Evolutionary conservation across 2,113 vertebrate genomes (phyloP), one percentile per base, ranked within the genome.

Genomic region (Nymphicus hollandicus): DNA sequence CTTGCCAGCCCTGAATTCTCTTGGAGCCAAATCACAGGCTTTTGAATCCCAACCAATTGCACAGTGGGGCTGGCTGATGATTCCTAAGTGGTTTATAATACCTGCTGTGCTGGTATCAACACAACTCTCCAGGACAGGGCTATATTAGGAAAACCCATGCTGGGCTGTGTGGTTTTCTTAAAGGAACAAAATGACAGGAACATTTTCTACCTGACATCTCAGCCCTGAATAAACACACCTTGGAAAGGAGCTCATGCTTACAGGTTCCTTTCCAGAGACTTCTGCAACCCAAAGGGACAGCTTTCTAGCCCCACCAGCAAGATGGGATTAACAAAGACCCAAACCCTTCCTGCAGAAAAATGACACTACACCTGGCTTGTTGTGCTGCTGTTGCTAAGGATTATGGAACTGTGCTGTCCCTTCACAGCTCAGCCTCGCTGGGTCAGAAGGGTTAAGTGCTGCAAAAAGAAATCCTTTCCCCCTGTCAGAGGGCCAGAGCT

Each of bases 61-160:
- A 86, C 91, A 94, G n/a, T 76, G 35, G 84, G 72, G 69, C 72
- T 95, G 90, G 79, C 63, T 91, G 92, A 85, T 65, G 93, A 81
- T 90, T 82, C 77, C 74, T 93, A 88, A 94, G 88, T 92, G 91
- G 69, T 92, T 96, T 84, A 86, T 74, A 96, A 91, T 87, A 97
- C 92, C 94, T 91, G 81, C 93, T 91, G 83, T 74, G 88, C 91
- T 55, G 69, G 80, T 95, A 93, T 44, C 89, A 94, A 97, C 88
- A 92, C 90, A 90, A 47, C 88, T 66, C 90, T 90, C 76, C 88
- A 89, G 81, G 90, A 87, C 53, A 81, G 52, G 85, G 72, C 73
- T 94, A 73, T 80, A 87, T 94, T 53, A 94, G 74, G 88, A 94
- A 95, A 95, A 71, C 81, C 77, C 94, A 83, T 71, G 74, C 94